Evolutionary conservation across 2,888 invertebrate species (phyloP), one percentile per base, ranked within the genome.

Genomic region (Drosophila yooni): DNA sequence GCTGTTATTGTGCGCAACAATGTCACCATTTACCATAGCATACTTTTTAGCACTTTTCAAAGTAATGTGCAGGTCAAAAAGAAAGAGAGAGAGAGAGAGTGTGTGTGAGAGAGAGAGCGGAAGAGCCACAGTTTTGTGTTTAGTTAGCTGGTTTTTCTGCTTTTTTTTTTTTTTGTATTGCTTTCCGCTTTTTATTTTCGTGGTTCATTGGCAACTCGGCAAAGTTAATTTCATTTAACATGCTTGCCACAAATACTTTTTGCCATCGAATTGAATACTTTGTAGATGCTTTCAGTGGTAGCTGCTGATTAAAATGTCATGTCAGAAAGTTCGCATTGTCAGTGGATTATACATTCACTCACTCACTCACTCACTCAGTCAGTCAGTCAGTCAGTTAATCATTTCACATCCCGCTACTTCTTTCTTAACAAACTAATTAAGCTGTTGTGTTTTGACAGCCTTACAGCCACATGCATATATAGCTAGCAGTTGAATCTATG

Each of bases 1-100:
- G 60, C 13, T 64, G 53, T n/a, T 74, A 70, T 62, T 67, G 70
- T 66, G 74, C 70, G 83, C 84, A 84, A 84, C 84, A 84, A 84
- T 88, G 84, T 84, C 79, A 74, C 83, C 77, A 88, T 79, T 84
- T 88, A 70, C 83, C 88, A 79, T 83, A 77, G 81, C 88, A 88
- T 77, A 84, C 84, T 83, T 88, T 84, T 88, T 85, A 79, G 79
- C 78, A 86, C 81, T 82, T 82, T 72, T 68, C 66, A 48, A 81
- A 84, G 80, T 86, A 80, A 86, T 83, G 80, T 50, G 75, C 43
- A 70, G 56, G 50, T 48, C 65, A 61, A 38, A 36, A 53, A 18
- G 57, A 38, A 54, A 15, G 46, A 13, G 25, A 25, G 13, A 46
- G 21, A 25, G 21, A 1, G 21, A 1, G 21, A 1, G 21, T 1